phyloP scores from a whole-genome alignment of 2,113 vertebrate species.

The Eubucco bourcierii region DNA sequence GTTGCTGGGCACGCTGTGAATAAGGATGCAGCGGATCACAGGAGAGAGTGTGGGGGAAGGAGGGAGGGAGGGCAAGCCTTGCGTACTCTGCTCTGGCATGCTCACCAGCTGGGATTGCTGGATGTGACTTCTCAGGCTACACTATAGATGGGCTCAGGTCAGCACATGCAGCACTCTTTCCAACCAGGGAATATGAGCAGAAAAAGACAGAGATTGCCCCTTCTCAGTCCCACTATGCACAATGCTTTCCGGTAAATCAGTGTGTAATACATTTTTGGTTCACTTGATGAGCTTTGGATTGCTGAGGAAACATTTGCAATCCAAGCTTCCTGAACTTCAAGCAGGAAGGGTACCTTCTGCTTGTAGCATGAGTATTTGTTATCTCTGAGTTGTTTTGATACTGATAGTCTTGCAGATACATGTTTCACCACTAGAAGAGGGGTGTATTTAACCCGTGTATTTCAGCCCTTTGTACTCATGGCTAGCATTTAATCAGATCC shows the following conservation, averaged over 20 bases:
- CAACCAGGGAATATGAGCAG: neutral
- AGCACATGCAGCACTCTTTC: fast-evolving
- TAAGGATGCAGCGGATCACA: neutral
- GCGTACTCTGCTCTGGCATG: fast-evolving
- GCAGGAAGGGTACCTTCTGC: neutral
- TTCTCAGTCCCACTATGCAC: neutral
- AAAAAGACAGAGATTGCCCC: fast-evolving
- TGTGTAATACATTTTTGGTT: neutral
- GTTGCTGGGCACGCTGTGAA: neutral
- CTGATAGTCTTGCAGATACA: neutral
- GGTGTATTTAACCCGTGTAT: fast-evolving
- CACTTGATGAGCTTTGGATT: neutral
- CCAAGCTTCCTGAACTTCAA: neutral
- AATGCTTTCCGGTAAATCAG: neutral
- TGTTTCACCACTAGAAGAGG: too few species aligned
- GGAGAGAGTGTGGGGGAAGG: neutral
- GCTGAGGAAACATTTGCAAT: neutral
- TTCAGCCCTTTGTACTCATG: fast-evolving
- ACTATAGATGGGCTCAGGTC: neutral
- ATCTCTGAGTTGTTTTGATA: neutral
- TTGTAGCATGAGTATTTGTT: neutral
- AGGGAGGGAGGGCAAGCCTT: neutral
- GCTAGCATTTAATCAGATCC: fast-evolving
- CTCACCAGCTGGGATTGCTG: neutral
- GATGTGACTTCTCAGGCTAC: neutral